Base-by-base conservation (phyloP, 2,113 vertebrate genomes). In the Osmerus mordax region DNA sequence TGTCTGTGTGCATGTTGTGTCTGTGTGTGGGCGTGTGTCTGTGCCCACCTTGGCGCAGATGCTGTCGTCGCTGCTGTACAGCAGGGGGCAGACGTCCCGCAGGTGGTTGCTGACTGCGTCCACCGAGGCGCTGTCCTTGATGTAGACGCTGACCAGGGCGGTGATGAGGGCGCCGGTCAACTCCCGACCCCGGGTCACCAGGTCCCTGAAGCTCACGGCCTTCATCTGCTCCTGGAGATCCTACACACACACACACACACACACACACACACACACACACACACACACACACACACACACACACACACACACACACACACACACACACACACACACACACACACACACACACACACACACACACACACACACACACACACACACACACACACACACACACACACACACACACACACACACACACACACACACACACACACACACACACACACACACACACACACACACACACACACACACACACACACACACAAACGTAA, bases 171-270 rank as follows among this genome's bases (percentile, higher is more conserved):
- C 96, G 21, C 97, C 97, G 0, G 92, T 95, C 80, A 99, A 79
- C 83, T 98, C 97, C 77, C 94, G 95, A 60, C 97, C 96, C 65
- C 93, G 90, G 76, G 97, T 96, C 51, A 99, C 96, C 23, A 98
- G 77, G 66, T 99, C 97, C 88, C 95, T 98, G 83, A 99, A 98
- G 80, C 93, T 94, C 0, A 92, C 95, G 61, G 92, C 91, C 83
- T 97, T 99, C 29, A 99, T 88, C 66, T 94, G 95, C 69, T 99
- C 97, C 81, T 97, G 97, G 85, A 97, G 93, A 51, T 99, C 97
- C 97, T 99, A 76, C 53, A 74, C 64, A 74, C 15, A 16, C 9
- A 66, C 13, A 65, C 18, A 55, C 16, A 52, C 54, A 14, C n/a
- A 76, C 53, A 74, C 64, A 74, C 15, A 16, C 9, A 76, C 53